These are phyloP conservation scores for Glareola pratincola DNA, from an alignment of 2,113 vertebrate genomes.

Conservation along the genomic window DNA sequence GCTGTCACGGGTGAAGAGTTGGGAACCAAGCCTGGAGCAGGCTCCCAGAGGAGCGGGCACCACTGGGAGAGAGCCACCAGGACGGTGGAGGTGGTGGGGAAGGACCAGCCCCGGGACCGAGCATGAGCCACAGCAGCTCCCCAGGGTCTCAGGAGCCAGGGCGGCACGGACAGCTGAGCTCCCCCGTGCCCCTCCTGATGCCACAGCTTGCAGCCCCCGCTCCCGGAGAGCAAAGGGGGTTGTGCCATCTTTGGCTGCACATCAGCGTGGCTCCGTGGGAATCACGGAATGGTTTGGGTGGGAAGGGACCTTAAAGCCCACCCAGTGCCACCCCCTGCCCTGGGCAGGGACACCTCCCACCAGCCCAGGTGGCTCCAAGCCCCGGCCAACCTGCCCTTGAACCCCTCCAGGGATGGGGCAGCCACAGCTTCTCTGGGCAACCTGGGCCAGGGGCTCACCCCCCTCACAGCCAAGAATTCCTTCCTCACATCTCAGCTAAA, in stretches of 20 bases:
- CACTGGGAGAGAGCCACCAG: background rate
- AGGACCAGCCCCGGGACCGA: background rate
- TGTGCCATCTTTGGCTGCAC: background rate
- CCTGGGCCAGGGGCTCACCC: background rate
- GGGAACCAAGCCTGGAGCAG: background rate
- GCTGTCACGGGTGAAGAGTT: background rate
- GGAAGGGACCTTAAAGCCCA: background rate
- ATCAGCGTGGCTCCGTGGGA: accelerated
- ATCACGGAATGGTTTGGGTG: background rate
- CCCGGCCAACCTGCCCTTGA: background rate
- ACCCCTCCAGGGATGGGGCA: background rate
- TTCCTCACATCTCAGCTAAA: no score
- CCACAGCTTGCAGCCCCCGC: accelerated
- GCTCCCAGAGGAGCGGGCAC: background rate
- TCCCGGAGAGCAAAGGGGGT: background rate
- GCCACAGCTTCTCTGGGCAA: background rate
- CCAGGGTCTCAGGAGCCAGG: background rate
- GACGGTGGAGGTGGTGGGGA: background rate
- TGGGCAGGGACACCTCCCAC: background rate
- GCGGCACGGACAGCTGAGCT: accelerated
- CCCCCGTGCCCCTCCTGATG: background rate
- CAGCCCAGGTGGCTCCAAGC: background rate
- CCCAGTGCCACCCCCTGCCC: background rate
- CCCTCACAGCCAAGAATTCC: background rate
- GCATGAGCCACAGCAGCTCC: accelerated